Evolutionary conservation across 2,113 vertebrate genomes (phyloP).

Genomic region (Prunella fulvescens): DNA sequence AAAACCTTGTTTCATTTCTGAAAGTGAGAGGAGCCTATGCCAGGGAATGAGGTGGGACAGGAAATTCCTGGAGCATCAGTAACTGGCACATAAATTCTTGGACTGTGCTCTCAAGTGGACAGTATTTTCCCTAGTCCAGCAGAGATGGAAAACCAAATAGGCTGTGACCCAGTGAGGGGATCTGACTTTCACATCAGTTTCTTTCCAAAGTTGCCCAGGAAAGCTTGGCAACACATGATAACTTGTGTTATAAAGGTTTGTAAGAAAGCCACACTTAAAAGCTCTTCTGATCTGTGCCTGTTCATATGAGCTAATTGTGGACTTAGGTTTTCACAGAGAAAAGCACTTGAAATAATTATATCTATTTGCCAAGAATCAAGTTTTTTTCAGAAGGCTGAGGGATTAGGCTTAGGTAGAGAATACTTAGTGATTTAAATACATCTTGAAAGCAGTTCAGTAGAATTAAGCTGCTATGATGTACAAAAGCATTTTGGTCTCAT

Average conservation of each 20-base stretch:
- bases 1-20: not conserved
- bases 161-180: not conserved
- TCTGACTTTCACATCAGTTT: not conserved
- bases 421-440: not conserved
- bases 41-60: not conserved
- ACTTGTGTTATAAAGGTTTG: not conserved
- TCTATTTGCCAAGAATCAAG: not conserved
- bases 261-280: not conserved
- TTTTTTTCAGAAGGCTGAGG: not conserved
- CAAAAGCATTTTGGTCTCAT: accelerated
- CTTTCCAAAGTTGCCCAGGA: not conserved
- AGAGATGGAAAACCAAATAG: not conserved
- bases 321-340: not conserved
- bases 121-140: not conserved
- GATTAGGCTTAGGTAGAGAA: not conserved
- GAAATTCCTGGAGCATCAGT: not conserved
- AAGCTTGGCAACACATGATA: not conserved
- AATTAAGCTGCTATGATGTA: not conserved
- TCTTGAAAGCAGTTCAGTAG: not conserved
- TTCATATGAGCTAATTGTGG: not conserved
- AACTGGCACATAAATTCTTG: not conserved
- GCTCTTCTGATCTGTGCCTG: not conserved
- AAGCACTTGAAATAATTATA: not conserved
- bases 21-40: not conserved
- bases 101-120: not conserved